Conservation (phyloP, 2,888 invertebrate genomes). For the Pemphredon lugubris region DNA sequence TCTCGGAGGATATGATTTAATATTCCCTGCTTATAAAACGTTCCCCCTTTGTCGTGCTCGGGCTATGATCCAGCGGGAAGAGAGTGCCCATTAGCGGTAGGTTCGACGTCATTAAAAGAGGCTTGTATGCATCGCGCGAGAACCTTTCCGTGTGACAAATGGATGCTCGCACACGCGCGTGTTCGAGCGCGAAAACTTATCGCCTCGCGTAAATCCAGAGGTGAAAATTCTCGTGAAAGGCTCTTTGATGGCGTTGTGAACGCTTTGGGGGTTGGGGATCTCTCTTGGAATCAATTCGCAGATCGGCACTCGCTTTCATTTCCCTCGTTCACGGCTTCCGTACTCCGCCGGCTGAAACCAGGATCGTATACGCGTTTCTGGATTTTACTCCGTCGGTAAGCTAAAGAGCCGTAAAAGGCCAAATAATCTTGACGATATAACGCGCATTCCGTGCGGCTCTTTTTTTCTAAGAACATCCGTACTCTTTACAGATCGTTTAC, state of each 20-base stretch:
- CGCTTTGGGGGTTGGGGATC: constrained; percentile 12
- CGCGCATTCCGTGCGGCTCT: too few relatives aligned
- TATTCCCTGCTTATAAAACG: constrained; percentile 41
- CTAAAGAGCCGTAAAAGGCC: too few relatives aligned
- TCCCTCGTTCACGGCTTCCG: constrained; percentile 40
- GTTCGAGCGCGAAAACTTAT: constrained; percentile 37
- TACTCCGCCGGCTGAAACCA: constrained; percentile 32
- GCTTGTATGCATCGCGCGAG: constrained; percentile 3
- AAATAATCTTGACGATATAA: too few relatives aligned
- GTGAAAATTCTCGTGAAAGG: constrained; percentile 59
- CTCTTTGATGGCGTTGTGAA: constrained; percentile 52
- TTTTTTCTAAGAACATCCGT: too few relatives aligned
- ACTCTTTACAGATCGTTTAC: too few relatives aligned
- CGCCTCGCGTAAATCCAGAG: constrained; percentile 47
- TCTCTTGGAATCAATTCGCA: constrained; percentile 60
- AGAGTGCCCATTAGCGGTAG: constrained; percentile 48
- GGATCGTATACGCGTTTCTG: constrained; percentile 29
- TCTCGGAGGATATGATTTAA: constrained; percentile 33
- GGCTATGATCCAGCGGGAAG: constrained; percentile 39
- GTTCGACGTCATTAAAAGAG: constrained; percentile 39
- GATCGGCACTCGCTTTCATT: constrained; percentile 59
- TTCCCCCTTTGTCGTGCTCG: constrained; percentile 16
- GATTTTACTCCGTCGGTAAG: too few relatives aligned
- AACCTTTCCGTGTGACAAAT: constrained; percentile 44
- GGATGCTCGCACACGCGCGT: constrained; percentile 39